phyloP scores from a whole-genome alignment of 2,113 vertebrate species.

The Phylloscopus whistleri region DNA sequence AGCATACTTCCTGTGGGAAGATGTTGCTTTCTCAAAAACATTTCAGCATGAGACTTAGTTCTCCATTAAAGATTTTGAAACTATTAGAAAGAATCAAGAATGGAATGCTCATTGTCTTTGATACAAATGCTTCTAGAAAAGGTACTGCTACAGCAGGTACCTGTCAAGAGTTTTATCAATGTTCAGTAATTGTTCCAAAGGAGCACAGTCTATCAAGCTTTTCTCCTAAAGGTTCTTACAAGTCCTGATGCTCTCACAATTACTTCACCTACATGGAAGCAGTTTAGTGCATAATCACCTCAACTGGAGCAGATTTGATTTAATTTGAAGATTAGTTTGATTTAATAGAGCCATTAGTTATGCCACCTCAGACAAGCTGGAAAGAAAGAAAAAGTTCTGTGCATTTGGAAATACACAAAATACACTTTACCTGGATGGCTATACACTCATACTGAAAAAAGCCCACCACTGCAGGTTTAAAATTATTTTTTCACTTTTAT shows the following conservation, averaged over 20 bases:
- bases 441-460: not conserved
- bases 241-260: not conserved
- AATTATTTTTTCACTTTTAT: not conserved
- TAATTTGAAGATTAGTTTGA: conserved; percentile 52
- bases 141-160: not conserved
- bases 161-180: not conserved
- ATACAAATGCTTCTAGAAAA: not conserved
- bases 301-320: conserved; percentile 50
- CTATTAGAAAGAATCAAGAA: not conserved
- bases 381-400: not conserved
- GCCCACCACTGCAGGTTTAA: not conserved
- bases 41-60: not conserved
- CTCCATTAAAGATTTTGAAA: not conserved
- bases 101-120: not conserved
- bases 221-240: not conserved
- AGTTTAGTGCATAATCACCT: not conserved
- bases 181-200: not conserved
- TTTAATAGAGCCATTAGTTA: conserved; percentile 66
- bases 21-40: not conserved
- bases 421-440: not conserved
- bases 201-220: not conserved
- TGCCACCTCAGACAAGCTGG: conserved; percentile 30
- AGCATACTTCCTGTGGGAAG: not conserved
- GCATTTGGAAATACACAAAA: not conserved
- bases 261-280: not conserved